Percentiles rank a stretch among this genome's conserved stretches.
Evolutionary conservation across 2,888 invertebrate genomes (phyloP).

Genomic region (Agrotis puta): DNA sequence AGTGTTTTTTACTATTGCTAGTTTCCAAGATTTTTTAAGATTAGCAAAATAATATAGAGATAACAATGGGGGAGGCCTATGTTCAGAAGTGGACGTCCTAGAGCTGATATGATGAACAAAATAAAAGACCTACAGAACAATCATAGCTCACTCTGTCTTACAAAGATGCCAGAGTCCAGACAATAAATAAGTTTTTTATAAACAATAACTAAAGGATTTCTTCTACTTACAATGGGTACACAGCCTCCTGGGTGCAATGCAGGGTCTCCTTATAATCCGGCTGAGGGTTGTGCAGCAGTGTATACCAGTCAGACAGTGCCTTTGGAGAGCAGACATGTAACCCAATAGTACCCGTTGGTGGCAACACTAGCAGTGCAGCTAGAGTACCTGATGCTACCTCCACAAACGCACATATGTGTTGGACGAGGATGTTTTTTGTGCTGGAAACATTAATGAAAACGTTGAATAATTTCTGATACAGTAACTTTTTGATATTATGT

Average conservation of each 20-base stretch:
- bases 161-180: too few relatives aligned
- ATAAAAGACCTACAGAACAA: background rate
- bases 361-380: constrained; percentile 94
- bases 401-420: constrained; percentile 95
- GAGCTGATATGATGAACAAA: too few relatives aligned
- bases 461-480: background rate
- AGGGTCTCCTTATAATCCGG: constrained; percentile 97
- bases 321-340: constrained; percentile 95
- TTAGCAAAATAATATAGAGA: too few relatives aligned
- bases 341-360: constrained; percentile 95
- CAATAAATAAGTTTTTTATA: too few relatives aligned
- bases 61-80: too few relatives aligned
- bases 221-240: constrained; percentile 97
- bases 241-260: constrained; percentile 99
- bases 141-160: background rate
- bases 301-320: constrained; percentile 98
- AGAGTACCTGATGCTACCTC: constrained; percentile 95
- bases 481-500: background rate
- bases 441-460: constrained; percentile 86
- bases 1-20: too few relatives aligned
- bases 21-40: too few relatives aligned
- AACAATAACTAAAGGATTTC: background rate
- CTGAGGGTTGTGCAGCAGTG: constrained; percentile 97
- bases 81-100: too few relatives aligned
- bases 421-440: constrained; percentile 93